Evolutionary conservation across 2,113 vertebrate genomes (phyloP), one percentile per base, ranked within the genome.

Genomic region (Gambusia affinis): DNA sequence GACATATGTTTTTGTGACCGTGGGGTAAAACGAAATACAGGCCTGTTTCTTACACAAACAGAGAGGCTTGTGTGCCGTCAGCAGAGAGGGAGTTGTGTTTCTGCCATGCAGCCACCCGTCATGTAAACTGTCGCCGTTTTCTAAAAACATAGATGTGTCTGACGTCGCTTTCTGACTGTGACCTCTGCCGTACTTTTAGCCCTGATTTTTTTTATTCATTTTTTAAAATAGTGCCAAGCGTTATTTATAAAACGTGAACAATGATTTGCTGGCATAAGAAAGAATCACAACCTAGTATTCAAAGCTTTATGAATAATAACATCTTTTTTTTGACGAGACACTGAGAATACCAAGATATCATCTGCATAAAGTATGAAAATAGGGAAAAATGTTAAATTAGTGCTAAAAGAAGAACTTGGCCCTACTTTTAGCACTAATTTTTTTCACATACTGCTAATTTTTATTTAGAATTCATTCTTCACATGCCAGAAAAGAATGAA

Each of bases 41-140:
- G 79, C 72, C 62, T 42, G 47, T 17, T 84, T 44, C 69, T 72
- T 75, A 82, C 60, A 85, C 75, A 91, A 89, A 88, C 68, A 51
- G 57, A 73, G 78, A 66, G 63, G 81, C 31, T 73, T 72, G 75
- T 60, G 78, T 64, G 72, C 77, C 62, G 72, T 73, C 75, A 72
- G 74, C 71, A 74, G 44, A 12, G 61, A 29, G n/a, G 63, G 75
- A 39, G 60, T 60, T 74, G 66, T 81, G 70, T 80, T 77, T 70
- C 73, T 72, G 69, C 79, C 82, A 64, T 83, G 72, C 81, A 84
- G 82, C 90, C 88, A 77, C 77, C 64, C 82, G 82, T 89, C 84
- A 85, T 71, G 72, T 37, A 85, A 79, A 54, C 74, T 67, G 63
- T 35, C 81, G 8, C 47, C 19, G 47, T 51, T 51, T 51, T 22